phyloP scores from a whole-genome alignment of 2,888 invertebrate species.

The Athalia rosae region DNA sequence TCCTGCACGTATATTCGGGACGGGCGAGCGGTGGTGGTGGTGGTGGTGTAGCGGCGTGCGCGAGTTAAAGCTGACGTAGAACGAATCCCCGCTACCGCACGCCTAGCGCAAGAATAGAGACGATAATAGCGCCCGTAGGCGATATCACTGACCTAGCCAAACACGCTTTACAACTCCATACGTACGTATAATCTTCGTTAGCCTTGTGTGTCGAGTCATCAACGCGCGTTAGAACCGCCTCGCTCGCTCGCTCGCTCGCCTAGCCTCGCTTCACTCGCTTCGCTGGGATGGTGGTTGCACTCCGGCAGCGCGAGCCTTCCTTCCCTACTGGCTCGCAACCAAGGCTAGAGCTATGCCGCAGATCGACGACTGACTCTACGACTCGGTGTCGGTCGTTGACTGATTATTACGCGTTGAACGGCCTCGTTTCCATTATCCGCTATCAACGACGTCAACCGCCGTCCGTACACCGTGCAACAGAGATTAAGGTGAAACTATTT shows the following conservation, averaged over 20 bases:
- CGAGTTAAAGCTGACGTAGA: neutral
- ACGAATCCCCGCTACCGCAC: neutral
- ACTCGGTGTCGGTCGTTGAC: slow-evolving; percentile 28
- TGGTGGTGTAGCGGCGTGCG: neutral
- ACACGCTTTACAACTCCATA: slow-evolving; percentile 45
- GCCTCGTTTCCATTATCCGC: slow-evolving; percentile 23
- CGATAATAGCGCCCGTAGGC: slow-evolving; percentile 46
- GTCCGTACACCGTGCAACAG: neutral
- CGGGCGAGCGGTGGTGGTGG: too few species aligned
- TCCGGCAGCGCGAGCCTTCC: neutral
- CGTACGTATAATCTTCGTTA: neutral
- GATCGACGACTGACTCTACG: neutral
- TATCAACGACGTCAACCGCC: neutral
- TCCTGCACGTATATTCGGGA: too few species aligned
- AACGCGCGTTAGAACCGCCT: neutral
- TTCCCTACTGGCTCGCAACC: neutral
- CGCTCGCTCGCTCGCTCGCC: too few species aligned
- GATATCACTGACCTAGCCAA: slow-evolving; percentile 69
- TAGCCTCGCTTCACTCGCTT: neutral
- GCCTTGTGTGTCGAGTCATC: neutral
- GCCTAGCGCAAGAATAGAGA: slow-evolving; percentile 36
- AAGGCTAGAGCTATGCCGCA: neutral
- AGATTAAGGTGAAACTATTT: slow-evolving; percentile 16
- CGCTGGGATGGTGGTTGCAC: neutral
- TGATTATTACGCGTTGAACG: slow-evolving; percentile 42